phyloP scores from a whole-genome alignment of 2,113 vertebrate species.

The Laticauda colubrina region DNA sequence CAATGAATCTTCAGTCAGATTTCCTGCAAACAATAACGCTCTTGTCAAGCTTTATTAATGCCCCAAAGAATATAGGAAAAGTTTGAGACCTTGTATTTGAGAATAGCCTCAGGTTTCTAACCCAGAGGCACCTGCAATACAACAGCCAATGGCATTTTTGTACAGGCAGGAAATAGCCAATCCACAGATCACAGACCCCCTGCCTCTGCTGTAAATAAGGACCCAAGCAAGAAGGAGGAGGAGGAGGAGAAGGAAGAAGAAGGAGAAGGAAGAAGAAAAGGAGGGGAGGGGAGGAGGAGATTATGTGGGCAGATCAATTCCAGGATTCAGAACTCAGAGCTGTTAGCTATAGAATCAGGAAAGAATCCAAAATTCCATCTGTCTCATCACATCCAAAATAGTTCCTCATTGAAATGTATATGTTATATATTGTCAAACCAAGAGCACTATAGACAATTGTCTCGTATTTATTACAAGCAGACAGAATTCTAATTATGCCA shows the following conservation, averaged over 20 bases:
- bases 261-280: neutral
- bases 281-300: neutral
- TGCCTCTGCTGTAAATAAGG: neutral
- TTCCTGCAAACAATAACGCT: neutral
- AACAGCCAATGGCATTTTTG: neutral
- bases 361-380: constrained; percentile 41
- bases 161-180: neutral
- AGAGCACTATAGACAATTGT: constrained; percentile 57
- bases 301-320: neutral
- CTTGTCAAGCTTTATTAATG: neutral
- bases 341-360: constrained; percentile 6
- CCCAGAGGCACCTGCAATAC: neutral
- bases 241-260: neutral
- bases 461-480: constrained; percentile 66
- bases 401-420: constrained; percentile 47
- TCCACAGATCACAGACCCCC: neutral
- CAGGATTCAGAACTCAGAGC: neutral
- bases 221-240: neutral
- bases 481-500: constrained; percentile 66
- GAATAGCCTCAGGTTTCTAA: neutral
- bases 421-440: constrained; percentile 40
- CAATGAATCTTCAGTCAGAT: neutral
- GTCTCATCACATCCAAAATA: constrained; percentile 53
- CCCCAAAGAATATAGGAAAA: neutral
- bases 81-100: neutral